phyloP scores from a whole-genome alignment of 2,888 invertebrate genomes.

The Folsomia candida region DNA sequence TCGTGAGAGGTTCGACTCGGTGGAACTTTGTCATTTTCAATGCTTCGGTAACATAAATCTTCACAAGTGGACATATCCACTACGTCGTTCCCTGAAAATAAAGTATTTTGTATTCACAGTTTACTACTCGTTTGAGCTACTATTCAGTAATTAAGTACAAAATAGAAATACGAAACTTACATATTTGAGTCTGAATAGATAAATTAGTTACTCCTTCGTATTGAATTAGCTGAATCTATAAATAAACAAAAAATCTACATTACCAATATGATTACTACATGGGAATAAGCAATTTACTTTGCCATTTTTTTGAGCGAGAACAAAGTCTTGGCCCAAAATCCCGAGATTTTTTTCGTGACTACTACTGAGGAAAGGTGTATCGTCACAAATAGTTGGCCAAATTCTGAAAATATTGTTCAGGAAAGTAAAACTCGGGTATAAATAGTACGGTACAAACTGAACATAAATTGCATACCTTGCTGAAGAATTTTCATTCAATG shows the following conservation, averaged over 20 bases:
- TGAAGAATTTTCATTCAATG: background rate
- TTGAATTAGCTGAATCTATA: conserved; percentile 23
- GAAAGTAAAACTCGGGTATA: too few species aligned
- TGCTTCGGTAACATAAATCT: conserved; percentile 25
- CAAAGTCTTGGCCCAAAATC: conserved; percentile 20
- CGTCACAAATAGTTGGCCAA: conserved; percentile 32
- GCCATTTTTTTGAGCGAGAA: conserved; percentile 30
- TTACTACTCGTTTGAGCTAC: too few species aligned
- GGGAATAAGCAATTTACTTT: conserved; percentile 10
- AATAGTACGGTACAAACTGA: too few species aligned
- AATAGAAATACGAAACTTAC: too few species aligned
- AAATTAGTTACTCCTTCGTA: conserved; percentile 9
- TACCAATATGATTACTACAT: background rate
- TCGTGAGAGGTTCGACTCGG: conserved; percentile 25
- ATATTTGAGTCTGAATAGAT: too few species aligned
- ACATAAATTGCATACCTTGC: background rate
- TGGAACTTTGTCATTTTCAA: conserved; percentile 6
- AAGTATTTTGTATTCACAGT: too few species aligned
- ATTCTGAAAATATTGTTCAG: too few species aligned
- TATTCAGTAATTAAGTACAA: too few species aligned
- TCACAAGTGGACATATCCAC: conserved; percentile 27
- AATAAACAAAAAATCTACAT: background rate
- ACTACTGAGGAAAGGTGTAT: conserved; percentile 6
- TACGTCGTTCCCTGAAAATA: conserved; percentile 18
- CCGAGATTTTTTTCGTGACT: conserved; percentile 12